Evolutionary conservation across 2,888 invertebrate genomes (phyloP).

Genomic region (Rosalia funebris): DNA sequence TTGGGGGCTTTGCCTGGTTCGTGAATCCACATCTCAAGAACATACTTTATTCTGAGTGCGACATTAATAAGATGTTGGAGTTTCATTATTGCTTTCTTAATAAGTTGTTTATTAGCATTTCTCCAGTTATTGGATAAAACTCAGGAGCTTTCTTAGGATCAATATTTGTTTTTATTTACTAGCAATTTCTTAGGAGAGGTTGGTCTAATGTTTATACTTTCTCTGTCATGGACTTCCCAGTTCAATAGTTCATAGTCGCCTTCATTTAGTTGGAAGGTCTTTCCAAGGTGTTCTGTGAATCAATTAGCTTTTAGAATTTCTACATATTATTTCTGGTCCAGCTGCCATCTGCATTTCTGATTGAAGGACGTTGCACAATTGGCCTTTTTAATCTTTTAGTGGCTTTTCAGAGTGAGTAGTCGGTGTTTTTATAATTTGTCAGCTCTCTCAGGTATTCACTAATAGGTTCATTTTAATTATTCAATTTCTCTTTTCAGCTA

Average conservation of each 20-base stretch:
- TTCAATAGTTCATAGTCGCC: not conserved
- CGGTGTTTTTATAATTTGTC: not conserved
- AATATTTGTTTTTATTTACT: not conserved
- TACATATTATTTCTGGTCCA: not conserved
- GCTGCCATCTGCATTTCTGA: not conserved
- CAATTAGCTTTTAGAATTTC: not conserved
- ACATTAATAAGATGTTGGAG: not conserved
- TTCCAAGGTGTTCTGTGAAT: not conserved
- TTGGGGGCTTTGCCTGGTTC: not conserved
- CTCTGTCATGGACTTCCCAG: not conserved
- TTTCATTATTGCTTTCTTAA: not conserved
- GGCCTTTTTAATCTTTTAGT: slow-evolving; percentile 8
- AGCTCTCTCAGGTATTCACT: not conserved
- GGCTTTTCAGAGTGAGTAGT: slow-evolving; percentile 2
- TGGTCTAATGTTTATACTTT: not conserved
- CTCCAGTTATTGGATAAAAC: not conserved
- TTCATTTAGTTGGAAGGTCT: not conserved
- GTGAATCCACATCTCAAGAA: not conserved
- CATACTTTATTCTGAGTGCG: not conserved
- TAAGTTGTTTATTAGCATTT: not conserved
- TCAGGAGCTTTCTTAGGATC: slow-evolving; percentile 1
- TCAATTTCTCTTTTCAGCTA: not conserved
- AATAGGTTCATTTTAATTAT: not conserved
- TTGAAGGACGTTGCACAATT: not conserved
- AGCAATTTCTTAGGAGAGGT: not conserved